Evolutionary conservation across 2,888 invertebrate genomes (phyloP), one percentile per base, ranked within the genome.

Genomic region (Galerucella pusilla): DNA sequence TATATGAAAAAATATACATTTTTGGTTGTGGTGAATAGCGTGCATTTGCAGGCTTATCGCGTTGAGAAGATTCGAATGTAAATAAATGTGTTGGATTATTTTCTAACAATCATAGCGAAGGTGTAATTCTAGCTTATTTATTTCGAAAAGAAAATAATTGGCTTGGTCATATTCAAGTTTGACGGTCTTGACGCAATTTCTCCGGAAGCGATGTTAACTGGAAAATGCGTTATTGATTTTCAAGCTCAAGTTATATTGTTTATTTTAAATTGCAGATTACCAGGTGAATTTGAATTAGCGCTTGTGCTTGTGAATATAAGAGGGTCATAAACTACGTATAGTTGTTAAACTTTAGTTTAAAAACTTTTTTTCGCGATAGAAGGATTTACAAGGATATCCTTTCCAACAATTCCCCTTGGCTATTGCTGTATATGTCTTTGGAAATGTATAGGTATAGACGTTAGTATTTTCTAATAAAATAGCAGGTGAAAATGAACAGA

Each of bases 371-470:
- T 14, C 14, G 5, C n/a, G 35, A 52, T 52, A 0, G 52, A 52
- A 52, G n/a, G 52, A 52, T 52, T 52, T 52, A 52, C 52, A n/a
- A 52, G 52, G 14, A 52, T 52, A 6, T n/a, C 52, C 5, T 52
- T 52, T n/a, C 52, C n/a, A 52, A 52, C n/a, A 52, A 52, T n/a
- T n/a, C 52, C 52, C n/a, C 52, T 52, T 14, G 52, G 52, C 52
- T 52, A 52, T 52, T n/a, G 52, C 52, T 25, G 11, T 12, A 9
- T 59, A 59, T 16, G 59, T 28, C 59, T 28, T 28, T 59, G 25
- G 10, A 16, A 59, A 59, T 59, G 9, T 59, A 59, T 59, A 59
- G 59, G 59, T 59, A 25, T 28, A 4, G 10, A 25, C 59, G 25
- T 12, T 28, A 11, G 10, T 59, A 59, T 25, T 59, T 59, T 25